Conservation (phyloP, 2,888 invertebrate genomes). For the Sipha maydis region DNA sequence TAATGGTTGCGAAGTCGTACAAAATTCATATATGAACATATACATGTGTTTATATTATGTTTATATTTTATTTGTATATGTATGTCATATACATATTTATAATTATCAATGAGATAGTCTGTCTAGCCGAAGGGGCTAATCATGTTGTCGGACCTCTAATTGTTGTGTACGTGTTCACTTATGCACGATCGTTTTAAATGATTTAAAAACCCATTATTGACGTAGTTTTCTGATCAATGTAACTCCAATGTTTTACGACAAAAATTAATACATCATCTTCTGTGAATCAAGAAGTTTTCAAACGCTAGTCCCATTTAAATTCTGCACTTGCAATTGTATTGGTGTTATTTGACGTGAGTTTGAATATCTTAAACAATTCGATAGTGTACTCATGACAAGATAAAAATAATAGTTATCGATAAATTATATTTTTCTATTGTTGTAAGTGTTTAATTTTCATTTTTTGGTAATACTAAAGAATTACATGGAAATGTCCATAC, state of each 20-base stretch:
- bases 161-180: neutral
- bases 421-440: no score
- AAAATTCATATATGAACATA: neutral
- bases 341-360: neutral
- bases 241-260: neutral
- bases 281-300: neutral
- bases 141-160: slow-evolving; percentile 1
- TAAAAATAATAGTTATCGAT: no score
- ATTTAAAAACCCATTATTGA: neutral
- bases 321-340: neutral
- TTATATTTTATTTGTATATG: neutral
- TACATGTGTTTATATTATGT: neutral
- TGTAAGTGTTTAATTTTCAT: no score
- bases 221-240: neutral
- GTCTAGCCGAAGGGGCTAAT: neutral
- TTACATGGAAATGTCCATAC: no score
- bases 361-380: no score
- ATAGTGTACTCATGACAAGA: no score
- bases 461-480: no score
- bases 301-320: neutral
- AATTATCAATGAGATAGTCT: neutral
- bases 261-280: neutral
- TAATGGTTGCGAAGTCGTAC: neutral
- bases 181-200: neutral
- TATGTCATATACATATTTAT: neutral